phyloP scores from a whole-genome alignment of 2,888 invertebrate species.

The Plebejus melissa region DNA sequence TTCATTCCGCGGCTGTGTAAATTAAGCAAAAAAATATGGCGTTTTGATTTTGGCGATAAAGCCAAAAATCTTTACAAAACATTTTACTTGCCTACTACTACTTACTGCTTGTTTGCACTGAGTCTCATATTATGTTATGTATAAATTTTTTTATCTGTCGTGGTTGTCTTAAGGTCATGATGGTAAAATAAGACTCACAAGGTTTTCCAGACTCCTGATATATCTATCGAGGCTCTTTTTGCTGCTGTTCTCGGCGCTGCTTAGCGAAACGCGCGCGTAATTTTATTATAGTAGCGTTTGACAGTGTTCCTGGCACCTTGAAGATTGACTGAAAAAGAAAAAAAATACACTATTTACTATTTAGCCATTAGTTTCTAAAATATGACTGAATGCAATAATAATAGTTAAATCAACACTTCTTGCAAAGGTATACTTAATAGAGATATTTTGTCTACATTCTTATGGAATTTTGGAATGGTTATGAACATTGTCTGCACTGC shows the following conservation, averaged over 20 bases:
- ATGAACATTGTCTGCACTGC: no score
- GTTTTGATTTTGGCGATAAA: background rate
- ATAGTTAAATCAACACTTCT: no score
- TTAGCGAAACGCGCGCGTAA: constrained; percentile 79
- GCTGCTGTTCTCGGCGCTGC: constrained; percentile 73
- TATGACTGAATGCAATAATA: no score
- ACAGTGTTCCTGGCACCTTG: constrained; percentile 87
- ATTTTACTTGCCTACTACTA: background rate
- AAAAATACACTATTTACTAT: background rate
- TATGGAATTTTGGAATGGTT: no score
- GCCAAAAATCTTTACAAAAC: background rate
- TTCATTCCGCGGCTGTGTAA: no score
- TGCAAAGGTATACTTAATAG: no score
- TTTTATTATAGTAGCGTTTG: constrained; percentile 81
- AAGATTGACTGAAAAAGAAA: constrained; percentile 85
- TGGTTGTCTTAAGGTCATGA: background rate
- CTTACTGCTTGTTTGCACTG: background rate
- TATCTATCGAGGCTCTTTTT: constrained; percentile 66
- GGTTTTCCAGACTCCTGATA: constrained; percentile 8
- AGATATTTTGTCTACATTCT: no score
- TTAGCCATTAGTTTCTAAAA: no score
- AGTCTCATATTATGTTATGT: background rate
- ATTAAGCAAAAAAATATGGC: no score
- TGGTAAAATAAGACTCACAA: background rate
- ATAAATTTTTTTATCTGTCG: background rate